Conservation (phyloP, 2,888 invertebrate genomes). For the Drosophila leonis region DNA sequence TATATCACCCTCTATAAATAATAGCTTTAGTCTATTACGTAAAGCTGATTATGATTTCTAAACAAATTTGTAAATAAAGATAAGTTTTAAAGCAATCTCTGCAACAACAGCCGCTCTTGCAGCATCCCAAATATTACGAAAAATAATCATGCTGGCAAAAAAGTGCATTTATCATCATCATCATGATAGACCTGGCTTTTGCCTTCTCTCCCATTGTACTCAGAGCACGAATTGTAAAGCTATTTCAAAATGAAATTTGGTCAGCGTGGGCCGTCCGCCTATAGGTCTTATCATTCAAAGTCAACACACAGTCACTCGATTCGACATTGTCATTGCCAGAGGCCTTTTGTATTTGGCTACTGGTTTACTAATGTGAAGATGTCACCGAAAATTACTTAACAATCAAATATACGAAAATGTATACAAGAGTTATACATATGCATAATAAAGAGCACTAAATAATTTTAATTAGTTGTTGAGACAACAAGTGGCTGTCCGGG, state of each 20-base stretch:
- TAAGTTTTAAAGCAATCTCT: neutral
- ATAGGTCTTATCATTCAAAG: slow-evolving; percentile 44
- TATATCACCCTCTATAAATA: neutral
- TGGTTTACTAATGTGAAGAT: slow-evolving; percentile 41
- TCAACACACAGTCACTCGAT: slow-evolving; percentile 32
- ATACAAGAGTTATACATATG: slow-evolving; percentile 29
- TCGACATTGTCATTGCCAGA: slow-evolving; percentile 24
- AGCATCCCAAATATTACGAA: neutral
- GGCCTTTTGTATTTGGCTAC: slow-evolving; percentile 26
- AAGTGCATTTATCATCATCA: slow-evolving; percentile 22
- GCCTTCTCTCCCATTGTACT: slow-evolving; percentile 29
- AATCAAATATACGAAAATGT: slow-evolving; percentile 5
- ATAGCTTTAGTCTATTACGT: neutral
- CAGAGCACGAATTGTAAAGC: slow-evolving; percentile 21
- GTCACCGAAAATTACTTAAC: slow-evolving; percentile 54
- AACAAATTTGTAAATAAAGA: neutral
- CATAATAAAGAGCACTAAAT: slow-evolving; percentile 58
- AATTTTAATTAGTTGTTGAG: slow-evolving; percentile 71
- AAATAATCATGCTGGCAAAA: neutral
- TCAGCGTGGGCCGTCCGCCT: slow-evolving; percentile 21
- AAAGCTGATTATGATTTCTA: neutral
- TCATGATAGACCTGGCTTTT: slow-evolving; percentile 14
- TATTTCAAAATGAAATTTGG: slow-evolving; percentile 29
- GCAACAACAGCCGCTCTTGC: neutral
- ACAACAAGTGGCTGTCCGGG: slow-evolving; percentile 51